Base-by-base conservation (phyloP, 1,140 invertebrate species). In the Diuraphis noxia region DNA sequence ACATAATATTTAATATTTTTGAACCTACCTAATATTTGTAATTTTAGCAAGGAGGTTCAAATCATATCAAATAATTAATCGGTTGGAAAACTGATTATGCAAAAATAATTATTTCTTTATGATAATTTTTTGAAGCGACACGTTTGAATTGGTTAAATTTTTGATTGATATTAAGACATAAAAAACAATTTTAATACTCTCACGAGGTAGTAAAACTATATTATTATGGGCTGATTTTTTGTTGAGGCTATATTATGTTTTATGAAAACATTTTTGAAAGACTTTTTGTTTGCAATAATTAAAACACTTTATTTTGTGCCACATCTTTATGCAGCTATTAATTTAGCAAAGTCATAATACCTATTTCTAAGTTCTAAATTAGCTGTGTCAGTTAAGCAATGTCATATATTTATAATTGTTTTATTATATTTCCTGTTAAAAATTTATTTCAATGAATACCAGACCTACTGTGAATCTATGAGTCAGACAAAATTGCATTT, bases 371-470 rank as follows among this genome's bases (percentile, higher is more conserved):
- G 34, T 72, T 72, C 23, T n/a, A n/a, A 72, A 72, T 72, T 72
- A 72, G 56, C 56, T 38, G 36, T 81, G 36, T 81, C 79, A 81
- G 23, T 81, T 38, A 25, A 40, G 38, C 23, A 81, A 81, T 40
- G 79, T 81, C 79, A 81, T 81, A 38, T 81, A 30, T 81, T 25
- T 81, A 38, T 81, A 81, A 81, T 81, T 81, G 40, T 81, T 38
- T 81, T 81, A 40, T 81, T 81, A 81, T 81, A 81, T 81, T 81
- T 81, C 34, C 36, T 81, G 21, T 38, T 40, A 40, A 25, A 81
- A 38, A 40, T 30, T 38, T 17, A 72, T 72, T n/a, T 72, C 6
- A 17, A 72, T 72, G 56, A 72, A 72, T n/a, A 72, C 23, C 4
- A 40, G 79, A 38, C 79, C 34, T 40, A 81, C 79, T 81, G 36